Evolutionary conservation across 2,797 vertebrate genomes (phyloP).

Genomic region (Linurgus olivaceus): DNA sequence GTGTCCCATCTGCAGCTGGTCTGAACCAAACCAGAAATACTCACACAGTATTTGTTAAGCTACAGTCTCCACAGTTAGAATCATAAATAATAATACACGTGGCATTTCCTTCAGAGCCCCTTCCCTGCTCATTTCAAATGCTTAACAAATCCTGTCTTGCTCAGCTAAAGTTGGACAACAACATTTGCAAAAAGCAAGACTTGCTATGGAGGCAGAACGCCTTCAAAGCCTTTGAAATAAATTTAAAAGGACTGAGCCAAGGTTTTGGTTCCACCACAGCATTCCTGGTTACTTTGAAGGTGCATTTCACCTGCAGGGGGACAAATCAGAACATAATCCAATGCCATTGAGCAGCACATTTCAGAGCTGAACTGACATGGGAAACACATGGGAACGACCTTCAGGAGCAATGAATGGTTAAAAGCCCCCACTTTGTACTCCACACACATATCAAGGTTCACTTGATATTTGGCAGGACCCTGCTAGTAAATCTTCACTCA

Average conservation of each 20-base stretch:
- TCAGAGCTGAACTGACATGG: background rate
- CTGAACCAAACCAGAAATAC: background rate
- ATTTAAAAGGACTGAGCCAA: background rate
- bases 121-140: background rate
- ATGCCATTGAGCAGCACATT: background rate
- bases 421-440: background rate
- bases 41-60: background rate
- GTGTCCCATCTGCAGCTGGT: background rate
- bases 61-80: background rate
- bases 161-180: background rate
- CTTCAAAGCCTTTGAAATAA: background rate
- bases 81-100: background rate
- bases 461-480: background rate
- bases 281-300: background rate
- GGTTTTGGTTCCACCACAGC: background rate
- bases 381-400: background rate
- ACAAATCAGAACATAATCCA: background rate
- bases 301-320: background rate
- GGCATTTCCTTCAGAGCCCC: background rate
- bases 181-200: background rate
- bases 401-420: background rate
- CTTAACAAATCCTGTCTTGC: background rate
- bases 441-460: background rate
- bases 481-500: background rate
- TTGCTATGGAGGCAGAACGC: background rate